These are phyloP conservation scores for Cheilosia impressa DNA, from an alignment of 2,888 invertebrate species.

Conservation along the genomic window DNA sequence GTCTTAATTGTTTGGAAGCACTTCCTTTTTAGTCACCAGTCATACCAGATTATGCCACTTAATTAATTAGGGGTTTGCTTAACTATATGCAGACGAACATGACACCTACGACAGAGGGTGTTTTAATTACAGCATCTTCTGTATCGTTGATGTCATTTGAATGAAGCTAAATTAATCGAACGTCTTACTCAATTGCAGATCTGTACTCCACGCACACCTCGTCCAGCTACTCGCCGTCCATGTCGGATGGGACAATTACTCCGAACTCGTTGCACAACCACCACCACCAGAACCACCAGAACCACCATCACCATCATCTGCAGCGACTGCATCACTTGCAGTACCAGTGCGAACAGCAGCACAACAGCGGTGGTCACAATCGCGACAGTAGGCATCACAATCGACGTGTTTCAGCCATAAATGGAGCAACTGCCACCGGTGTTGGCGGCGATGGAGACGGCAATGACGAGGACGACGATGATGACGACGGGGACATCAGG, in stretches of 20 bases:
- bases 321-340: conserved; percentile 70
- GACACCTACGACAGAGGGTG: conserved; percentile 75
- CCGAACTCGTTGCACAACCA: conserved; percentile 81
- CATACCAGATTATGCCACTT: conserved; percentile 66
- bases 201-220: conserved; percentile 84
- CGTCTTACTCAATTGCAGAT: conserved; percentile 78
- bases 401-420: conserved; percentile 73
- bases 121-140: conserved; percentile 59
- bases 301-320: conserved; percentile 74
- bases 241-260: conserved; percentile 83
- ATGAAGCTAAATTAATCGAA: conserved; percentile 74
- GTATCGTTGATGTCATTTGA: conserved; percentile 66
- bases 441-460: conserved; percentile 64
- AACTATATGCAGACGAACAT: conserved; percentile 44
- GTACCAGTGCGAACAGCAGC: conserved; percentile 74
- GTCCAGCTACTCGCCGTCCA: conserved; percentile 83
- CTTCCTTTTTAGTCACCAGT: conserved; percentile 73
- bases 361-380: conserved; percentile 69
- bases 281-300: conserved; percentile 75
- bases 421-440: conserved; percentile 71
- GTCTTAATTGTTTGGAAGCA: conserved; percentile 72
- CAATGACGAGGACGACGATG: conserved; percentile 64
- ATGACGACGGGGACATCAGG: conserved; percentile 48
- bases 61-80: conserved; percentile 69
- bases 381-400: conserved; percentile 76